Conservation (phyloP, 1,140 invertebrate species). For the Leguminivora glycinivorella region DNA sequence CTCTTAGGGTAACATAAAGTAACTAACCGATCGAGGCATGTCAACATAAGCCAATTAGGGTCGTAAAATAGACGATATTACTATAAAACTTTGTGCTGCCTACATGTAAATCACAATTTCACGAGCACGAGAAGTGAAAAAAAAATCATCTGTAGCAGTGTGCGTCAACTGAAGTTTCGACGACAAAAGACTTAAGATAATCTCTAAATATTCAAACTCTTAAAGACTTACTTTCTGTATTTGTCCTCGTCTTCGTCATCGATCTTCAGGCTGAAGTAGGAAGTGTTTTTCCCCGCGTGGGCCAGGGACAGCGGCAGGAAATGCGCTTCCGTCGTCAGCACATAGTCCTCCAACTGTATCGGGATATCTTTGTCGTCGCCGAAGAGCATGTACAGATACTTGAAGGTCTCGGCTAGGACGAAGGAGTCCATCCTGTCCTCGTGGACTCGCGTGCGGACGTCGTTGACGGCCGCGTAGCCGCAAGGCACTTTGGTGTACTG, state of each 20-base stretch:
- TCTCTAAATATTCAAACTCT: not conserved
- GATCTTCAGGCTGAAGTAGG: conserved; percentile 53
- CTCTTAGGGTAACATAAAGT: no score
- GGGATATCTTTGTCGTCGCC: conserved; percentile 92
- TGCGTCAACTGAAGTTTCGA: no score
- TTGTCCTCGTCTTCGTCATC: conserved; percentile 79
- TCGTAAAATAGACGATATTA: no score
- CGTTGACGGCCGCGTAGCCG: conserved; percentile 97
- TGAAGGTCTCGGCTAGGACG: conserved; percentile 98
- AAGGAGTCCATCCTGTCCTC: conserved; percentile 99
- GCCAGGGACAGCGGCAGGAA: conserved; percentile 92
- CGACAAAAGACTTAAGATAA: no score
- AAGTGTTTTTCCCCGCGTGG: conserved; percentile 51
- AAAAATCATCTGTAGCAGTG: no score
- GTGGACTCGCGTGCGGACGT: conserved; percentile 93
- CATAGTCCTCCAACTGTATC: conserved; percentile 96
- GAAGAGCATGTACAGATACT: conserved; percentile 97
- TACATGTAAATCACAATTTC: no score
- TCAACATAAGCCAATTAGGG: no score
- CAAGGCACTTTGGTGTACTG: conserved; percentile 95
- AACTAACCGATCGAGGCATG: no score
- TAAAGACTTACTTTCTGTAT: conserved; percentile 80
- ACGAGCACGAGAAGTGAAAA: no score
- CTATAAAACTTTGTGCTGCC: no score
- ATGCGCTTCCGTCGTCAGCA: conserved; percentile 98